Base-by-base conservation (phyloP, 2,888 invertebrate genomes). In the Ctena decussata region DNA sequence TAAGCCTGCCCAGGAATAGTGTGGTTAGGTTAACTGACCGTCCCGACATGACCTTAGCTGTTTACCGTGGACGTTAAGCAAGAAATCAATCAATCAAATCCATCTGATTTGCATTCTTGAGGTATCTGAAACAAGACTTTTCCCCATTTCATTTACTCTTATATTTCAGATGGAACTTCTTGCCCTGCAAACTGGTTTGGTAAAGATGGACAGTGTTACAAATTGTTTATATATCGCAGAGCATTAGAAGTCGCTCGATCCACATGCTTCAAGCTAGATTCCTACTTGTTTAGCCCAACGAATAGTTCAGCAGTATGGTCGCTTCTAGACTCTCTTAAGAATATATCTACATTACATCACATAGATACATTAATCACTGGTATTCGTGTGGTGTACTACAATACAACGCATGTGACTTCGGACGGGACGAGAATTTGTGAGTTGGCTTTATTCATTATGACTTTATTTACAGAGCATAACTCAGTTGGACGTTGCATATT, bases 141-240 rank as follows among this genome's bases (percentile, higher is more conserved):
- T n/a, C n/a, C n/a, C n/a, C n/a, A n/a, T n/a, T n/a, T n/a, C n/a
- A n/a, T n/a, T n/a, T n/a, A n/a, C 60, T 27, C 73, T 44, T 37
- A 49, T 18, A 41, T 78, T 60, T n/a, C 80, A 89, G 89, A 89
- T 71, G 39, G 74, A 0, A 80, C 86, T 21, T 12, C 18, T 12
- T 89, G 89, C 80, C 76, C 82, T 15, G 69, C 80, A 2, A 73
- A 49, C 5, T 86, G 84, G 84, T 53, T 89, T 35, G 89, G 89
- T 21, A 44, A 60, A 30, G 37, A 80, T 11, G 79, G 69, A 27
- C 53, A 73, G 18, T 89, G 89, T 27, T 84, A 72, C 49, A 82
- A 72, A 32, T 35, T 86, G n/a, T 37, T 44, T 0, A 70, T 71
- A 57, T 27, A 5, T 5, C 32, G 30, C 8, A 27, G 21, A 27